Percentiles rank a stretch among this genome's conserved stretches.
These are phyloP conservation scores for Kryptopterus vitreolus DNA, from an alignment of 2,797 vertebrate genomes.

Conservation along the genomic window DNA sequence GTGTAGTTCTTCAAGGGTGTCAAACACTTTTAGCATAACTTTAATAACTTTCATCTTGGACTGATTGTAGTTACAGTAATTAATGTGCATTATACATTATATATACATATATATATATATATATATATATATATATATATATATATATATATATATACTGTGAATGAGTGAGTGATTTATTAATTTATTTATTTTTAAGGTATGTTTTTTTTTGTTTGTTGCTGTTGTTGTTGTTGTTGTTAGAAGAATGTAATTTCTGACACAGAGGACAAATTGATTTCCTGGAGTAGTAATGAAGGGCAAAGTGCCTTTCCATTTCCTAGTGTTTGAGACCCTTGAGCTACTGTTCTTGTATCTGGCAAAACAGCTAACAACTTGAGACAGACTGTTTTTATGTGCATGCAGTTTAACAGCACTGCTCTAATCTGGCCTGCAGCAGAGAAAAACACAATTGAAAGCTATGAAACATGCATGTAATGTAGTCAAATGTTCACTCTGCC, in stretches of 20 bases:
- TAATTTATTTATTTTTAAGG: too few species aligned
- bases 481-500: background rate
- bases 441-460: conserved; percentile 4
- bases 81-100: too few species aligned
- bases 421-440: conserved; percentile 29
- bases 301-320: conserved; percentile 9
- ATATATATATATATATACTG: too few species aligned
- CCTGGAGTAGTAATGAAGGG: conserved; percentile 13
- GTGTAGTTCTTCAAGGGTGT: conserved; percentile 58
- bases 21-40: conserved; percentile 46
- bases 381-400: conserved; percentile 38
- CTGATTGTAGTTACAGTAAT: background rate
- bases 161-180: too few species aligned
- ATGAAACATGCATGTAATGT: conserved; percentile 38
- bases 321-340: conserved; percentile 53
- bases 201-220: conserved; percentile 52
- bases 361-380: conserved; percentile 12
- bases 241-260: conserved; percentile 50
- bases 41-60: background rate
- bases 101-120: too few species aligned
- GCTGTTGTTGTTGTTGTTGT: too few species aligned
- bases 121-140: too few species aligned
- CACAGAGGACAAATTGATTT: conserved; percentile 48
- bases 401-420: conserved; percentile 26
- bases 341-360: conserved; percentile 33